Percentiles rank a stretch among this genome's conserved stretches.
These are phyloP conservation scores for Elysia crispata DNA, from an alignment of 2,888 invertebrate species.

Conservation along the genomic window DNA sequence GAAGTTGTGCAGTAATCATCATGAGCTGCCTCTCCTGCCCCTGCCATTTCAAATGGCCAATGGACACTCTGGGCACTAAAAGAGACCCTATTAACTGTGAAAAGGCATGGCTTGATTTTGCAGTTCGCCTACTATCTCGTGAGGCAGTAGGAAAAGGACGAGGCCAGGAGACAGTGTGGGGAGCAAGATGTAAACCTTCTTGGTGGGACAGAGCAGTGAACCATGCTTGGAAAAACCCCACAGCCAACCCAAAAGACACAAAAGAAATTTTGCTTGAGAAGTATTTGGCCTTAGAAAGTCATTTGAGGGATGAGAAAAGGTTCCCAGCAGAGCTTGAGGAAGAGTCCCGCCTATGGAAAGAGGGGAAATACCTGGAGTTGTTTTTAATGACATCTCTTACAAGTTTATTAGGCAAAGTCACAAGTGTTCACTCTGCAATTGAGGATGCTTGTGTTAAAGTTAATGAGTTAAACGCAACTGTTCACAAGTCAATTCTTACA, in stretches of 20 bases:
- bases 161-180: conserved; percentile 53
- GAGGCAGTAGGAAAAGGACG: conserved; percentile 50
- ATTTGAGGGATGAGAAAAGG: conserved; percentile 42
- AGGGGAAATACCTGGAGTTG: conserved; percentile 38
- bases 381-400: conserved; percentile 48
- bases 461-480: conserved; percentile 34
- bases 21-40: conserved; percentile 51
- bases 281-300: conserved; percentile 48
- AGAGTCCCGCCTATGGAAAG: conserved; percentile 48
- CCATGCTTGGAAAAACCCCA: conserved; percentile 52
- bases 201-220: conserved; percentile 51
- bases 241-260: conserved; percentile 53
- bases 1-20: conserved; percentile 4
- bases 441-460: conserved; percentile 41
- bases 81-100: conserved; percentile 52
- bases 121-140: conserved; percentile 49
- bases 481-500: conserved; percentile 37
- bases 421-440: conserved; percentile 38
- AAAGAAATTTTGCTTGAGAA: conserved; percentile 51
- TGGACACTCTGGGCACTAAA: conserved; percentile 51
- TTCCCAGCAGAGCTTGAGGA: conserved; percentile 48
- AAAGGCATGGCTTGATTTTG: conserved; percentile 53
- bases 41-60: conserved; percentile 48
- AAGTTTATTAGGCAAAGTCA: conserved; percentile 47
- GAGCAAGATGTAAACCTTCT: conserved; percentile 47